Evolutionary conservation across 1,140 invertebrate genomes (phyloP).

Genomic region (Drosophila azteca): DNA sequence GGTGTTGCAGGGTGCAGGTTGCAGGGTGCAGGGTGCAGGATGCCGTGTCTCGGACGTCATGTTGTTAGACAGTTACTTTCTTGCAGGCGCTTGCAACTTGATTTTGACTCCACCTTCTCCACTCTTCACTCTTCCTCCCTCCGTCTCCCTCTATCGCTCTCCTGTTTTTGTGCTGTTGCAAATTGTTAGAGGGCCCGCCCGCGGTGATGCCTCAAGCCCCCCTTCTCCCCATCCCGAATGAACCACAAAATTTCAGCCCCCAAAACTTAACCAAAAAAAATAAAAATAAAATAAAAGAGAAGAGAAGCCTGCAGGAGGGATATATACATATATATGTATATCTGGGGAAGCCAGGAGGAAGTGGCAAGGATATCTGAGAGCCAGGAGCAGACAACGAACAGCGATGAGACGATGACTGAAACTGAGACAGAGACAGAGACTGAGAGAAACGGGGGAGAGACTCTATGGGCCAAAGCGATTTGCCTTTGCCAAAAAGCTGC

Average conservation of each 20-base stretch:
- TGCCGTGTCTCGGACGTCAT: conserved; percentile 66
- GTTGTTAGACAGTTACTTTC: conserved; percentile 73
- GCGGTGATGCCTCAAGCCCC: conserved; percentile 30
- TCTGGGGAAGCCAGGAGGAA: conserved; percentile 28
- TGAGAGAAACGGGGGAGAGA: conserved; percentile 6
- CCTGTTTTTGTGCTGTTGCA: conserved; percentile 48
- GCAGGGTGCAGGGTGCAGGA: conserved; percentile 7
- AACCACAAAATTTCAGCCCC: not conserved
- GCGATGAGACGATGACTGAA: conserved; percentile 2
- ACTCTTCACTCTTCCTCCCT: not conserved
- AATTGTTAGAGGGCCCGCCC: conserved; percentile 69
- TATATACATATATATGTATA: not conserved
- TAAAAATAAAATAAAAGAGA: conserved; percentile 16
- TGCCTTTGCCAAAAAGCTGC: conserved; percentile 75
- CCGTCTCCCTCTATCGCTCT: not conserved
- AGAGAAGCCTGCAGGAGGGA: conserved; percentile 25
- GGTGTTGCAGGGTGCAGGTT: conserved; percentile 1
- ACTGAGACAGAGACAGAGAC: conserved; percentile 6
- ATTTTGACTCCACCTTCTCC: not conserved
- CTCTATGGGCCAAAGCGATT: conserved; percentile 66
- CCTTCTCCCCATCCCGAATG: not conserved
- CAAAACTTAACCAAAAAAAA: conserved; percentile 38
- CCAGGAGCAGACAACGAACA: too few relatives aligned
- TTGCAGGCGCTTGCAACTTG: conserved; percentile 63
- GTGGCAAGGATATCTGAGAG: conserved; percentile 5